Base-by-base conservation (phyloP, 1,140 invertebrate genomes). In the Lordiphosa clarofinis region DNA sequence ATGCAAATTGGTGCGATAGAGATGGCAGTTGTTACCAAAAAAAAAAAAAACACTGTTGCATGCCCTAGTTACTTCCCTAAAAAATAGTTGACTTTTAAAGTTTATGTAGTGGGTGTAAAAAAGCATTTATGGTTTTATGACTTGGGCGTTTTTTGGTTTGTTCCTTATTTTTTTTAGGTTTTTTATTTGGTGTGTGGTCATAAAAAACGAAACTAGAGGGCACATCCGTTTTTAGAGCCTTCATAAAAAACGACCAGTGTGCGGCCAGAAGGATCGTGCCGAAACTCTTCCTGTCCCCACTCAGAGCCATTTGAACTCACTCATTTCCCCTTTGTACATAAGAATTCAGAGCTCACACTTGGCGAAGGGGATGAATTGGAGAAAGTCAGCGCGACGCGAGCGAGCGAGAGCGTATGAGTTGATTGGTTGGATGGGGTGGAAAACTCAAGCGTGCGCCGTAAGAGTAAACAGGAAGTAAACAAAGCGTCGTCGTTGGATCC, bases 211-310 rank as follows among this genome's bases (percentile, higher is more conserved):
- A 68, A 61, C 58, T 61, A 48, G 44, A 40, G 36, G 13, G 67
- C 50, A 82, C 76, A 73, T 82, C 76, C 73, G 72, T 60, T 76
- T 73, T 81, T 72, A 69, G 67, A 56, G 36, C 56, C 73, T 76
- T 73, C 63, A 82, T 76, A 84, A 84, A 73, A 65, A 38, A 35
- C 43, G 28, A 56, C 49, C 3, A 19, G 19, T 19, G 19, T 19
- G 19, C 3, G 19, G 19, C 3, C 19, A 3, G n/a, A 66, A 58
- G 40, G 55, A 59, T 59, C 63, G 5, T 11, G 38, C 24, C 7
- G 13, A 10, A 33, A 12, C 31, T 46, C 43, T 28, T 10, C 7
- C 10, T 5, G 6, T n/a, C 33, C 35, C 15, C 31, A 19, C 13
- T 28, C 9, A 21, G 12, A 9, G 7, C 47, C 11, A 39, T 24